Percentiles rank a stretch among this genome's conserved stretches.
Conservation (phyloP, 1,140 invertebrate species). For the Drosophila arawakana region DNA sequence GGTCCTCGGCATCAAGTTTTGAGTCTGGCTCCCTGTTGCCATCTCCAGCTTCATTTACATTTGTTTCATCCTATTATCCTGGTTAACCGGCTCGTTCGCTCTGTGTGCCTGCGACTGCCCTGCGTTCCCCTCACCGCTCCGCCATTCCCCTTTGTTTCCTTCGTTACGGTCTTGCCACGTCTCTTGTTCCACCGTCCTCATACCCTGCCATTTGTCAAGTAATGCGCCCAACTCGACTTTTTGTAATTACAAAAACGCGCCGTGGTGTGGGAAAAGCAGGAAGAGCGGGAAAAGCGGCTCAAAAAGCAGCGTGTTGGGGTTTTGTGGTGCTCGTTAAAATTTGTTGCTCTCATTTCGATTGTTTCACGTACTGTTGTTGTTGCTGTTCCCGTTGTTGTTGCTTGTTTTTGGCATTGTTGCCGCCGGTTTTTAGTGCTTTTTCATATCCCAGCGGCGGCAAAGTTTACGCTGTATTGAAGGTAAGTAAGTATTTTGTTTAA, state of each 20-base stretch:
- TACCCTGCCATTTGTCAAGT: slow-evolving; percentile 66
- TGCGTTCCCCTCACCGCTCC: background rate
- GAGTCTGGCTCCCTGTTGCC: slow-evolving; percentile 1
- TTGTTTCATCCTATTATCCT: slow-evolving; percentile 76
- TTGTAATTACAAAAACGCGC: slow-evolving; percentile 69
- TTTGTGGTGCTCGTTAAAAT: slow-evolving; percentile 77
- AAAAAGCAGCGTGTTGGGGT: slow-evolving; percentile 65
- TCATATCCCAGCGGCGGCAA: slow-evolving; percentile 51
- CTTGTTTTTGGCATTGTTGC: slow-evolving; percentile 57
- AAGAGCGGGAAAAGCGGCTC: slow-evolving; percentile 56
- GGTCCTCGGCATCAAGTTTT: slow-evolving; percentile 5
- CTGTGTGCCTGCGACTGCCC: slow-evolving; percentile 10
- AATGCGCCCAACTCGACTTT: slow-evolving; percentile 68
- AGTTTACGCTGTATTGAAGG: slow-evolving; percentile 53
- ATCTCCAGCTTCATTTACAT: slow-evolving; percentile 63
- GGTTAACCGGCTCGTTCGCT: slow-evolving; percentile 65
- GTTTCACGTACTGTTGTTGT: slow-evolving; percentile 27
- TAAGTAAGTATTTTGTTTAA: slow-evolving; percentile 62
- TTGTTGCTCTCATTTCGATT: slow-evolving; percentile 76
- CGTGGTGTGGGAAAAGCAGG: slow-evolving; percentile 4
- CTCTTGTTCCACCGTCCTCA: slow-evolving; percentile 1
- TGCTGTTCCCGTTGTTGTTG: slow-evolving; percentile 27
- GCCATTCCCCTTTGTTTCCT: no score
- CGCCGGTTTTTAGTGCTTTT: slow-evolving; percentile 59
- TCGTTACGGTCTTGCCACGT: slow-evolving; percentile 4